Evolutionary conservation across 1,140 invertebrate species (phyloP).

Genomic region (Cephus cinctus): DNA sequence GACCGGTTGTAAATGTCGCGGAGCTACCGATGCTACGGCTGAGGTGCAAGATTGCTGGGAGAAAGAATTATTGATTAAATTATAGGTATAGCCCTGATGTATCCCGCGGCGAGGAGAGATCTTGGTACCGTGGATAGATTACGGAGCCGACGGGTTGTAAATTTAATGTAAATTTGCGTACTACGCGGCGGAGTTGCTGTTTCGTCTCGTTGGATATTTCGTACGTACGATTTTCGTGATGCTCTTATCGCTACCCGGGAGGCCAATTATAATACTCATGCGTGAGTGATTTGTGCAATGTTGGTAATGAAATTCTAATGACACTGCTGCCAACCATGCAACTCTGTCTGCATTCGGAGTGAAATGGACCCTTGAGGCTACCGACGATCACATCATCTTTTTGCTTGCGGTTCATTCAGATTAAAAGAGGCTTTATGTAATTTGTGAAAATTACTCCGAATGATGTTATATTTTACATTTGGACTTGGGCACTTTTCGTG

Average conservation of each 20-base stretch:
- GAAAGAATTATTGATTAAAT: not conserved
- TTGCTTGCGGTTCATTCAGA: too few species aligned
- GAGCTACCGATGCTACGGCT: too few species aligned
- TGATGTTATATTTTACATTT: too few species aligned
- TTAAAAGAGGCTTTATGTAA: too few species aligned
- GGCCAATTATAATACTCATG: constrained; percentile 48
- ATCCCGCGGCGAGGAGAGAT: constrained; percentile 1
- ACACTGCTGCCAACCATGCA: constrained; percentile 38
- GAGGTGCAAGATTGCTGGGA: too few species aligned
- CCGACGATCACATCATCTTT: too few species aligned
- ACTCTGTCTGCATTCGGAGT: too few species aligned
- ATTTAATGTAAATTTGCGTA: not conserved
- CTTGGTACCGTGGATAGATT: constrained; percentile 6
- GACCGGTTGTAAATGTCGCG: too few species aligned
- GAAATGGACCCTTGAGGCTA: too few species aligned
- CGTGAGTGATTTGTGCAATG: constrained; percentile 35
- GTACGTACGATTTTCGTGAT: constrained; percentile 1
- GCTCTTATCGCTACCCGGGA: constrained; percentile 31
- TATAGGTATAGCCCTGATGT: not conserved
- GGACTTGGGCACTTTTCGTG: too few species aligned
- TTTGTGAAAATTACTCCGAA: too few species aligned
- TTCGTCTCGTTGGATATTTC: constrained; percentile 33
- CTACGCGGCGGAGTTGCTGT: not conserved
- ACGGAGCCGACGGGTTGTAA: not conserved
- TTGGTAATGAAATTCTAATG: constrained; percentile 50